A percentile compares a stretch with the other conserved stretches of the same genome.
Evolutionary conservation across 2,888 invertebrate species (phyloP).

Genomic region (Latrodectus elegans): DNA sequence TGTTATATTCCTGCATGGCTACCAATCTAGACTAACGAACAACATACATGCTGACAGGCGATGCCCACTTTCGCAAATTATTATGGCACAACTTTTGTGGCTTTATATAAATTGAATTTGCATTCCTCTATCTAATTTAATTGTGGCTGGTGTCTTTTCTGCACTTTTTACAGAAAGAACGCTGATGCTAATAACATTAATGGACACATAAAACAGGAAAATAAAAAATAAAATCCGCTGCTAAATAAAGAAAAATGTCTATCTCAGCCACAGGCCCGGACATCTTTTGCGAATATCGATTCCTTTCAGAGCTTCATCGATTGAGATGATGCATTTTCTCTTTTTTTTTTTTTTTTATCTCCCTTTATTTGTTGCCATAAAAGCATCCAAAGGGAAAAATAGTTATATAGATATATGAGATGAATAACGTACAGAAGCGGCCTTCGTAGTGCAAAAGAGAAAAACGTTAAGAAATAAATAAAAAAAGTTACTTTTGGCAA

Average conservation of each 20-base stretch:
- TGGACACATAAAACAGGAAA: conserved; percentile 27
- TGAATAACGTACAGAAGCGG: conserved; percentile 25
- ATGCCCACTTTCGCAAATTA: too few relatives aligned
- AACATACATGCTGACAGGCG: too few relatives aligned
- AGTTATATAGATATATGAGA: conserved; percentile 39
- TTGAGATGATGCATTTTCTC: conserved; percentile 11
- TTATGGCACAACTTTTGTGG: too few relatives aligned
- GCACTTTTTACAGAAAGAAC: background rate
- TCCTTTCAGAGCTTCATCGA: conserved; percentile 22
- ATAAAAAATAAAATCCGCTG: conserved; percentile 22
- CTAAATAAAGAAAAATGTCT: conserved; percentile 24
- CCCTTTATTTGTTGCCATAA: conserved; percentile 48
- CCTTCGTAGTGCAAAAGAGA: background rate
- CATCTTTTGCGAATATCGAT: conserved; percentile 32
- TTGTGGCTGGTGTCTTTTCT: too few relatives aligned
- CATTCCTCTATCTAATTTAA: too few relatives aligned
- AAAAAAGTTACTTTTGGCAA: conserved; percentile 27
- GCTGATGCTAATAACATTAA: conserved; percentile 59
- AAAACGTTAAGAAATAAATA: conserved; percentile 13
- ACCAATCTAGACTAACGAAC: too few relatives aligned
- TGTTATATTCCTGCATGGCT: too few relatives aligned
- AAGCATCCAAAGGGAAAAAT: conserved; percentile 29
- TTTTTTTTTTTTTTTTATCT: conserved; percentile 16
- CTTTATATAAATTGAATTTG: too few relatives aligned
- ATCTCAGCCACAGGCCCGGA: background rate